A percentile compares a stretch with the other conserved stretches of the same genome.
phyloP scores from a whole-genome alignment of 2,888 invertebrate genomes.

The Neoscelio sp. region DNA sequence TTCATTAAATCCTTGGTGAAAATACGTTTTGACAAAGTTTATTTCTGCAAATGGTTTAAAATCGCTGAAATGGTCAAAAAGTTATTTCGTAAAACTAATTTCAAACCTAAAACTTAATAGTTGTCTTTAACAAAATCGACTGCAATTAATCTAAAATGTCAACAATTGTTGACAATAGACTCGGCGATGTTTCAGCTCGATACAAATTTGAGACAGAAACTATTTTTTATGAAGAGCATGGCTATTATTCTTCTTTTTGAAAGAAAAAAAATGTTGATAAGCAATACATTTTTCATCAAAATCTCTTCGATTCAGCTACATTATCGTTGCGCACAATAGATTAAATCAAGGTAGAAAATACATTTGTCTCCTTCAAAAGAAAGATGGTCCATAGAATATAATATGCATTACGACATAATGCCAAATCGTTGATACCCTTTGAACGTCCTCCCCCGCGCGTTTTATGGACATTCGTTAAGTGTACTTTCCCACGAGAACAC shows the following conservation, averaged over 20 bases:
- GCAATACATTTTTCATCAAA: not conserved
- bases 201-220: no score
- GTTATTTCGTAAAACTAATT: no score
- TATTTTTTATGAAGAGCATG: no score
- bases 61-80: no score
- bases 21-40: not conserved
- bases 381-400: conserved; percentile 32
- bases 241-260: conserved; percentile 11
- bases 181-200: no score
- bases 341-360: conserved; percentile 4
- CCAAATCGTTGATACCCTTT: conserved; percentile 76
- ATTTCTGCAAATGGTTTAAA: no score
- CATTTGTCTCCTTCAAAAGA: conserved; percentile 1
- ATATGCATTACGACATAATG: conserved; percentile 74
- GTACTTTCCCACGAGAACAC: conserved; percentile 77
- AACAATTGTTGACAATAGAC: no score
- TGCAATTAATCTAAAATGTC: no score
- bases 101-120: no score
- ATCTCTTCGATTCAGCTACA: no score
- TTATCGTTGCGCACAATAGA: conserved; percentile 8
- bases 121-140: no score
- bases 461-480: conserved; percentile 70
- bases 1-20: conserved; percentile 1
- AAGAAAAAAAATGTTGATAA: not conserved
- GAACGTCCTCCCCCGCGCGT: conserved; percentile 73